These are phyloP conservation scores for Marmota monax DNA, from an alignment of 2,113 vertebrate genomes.

Conservation along the genomic window DNA sequence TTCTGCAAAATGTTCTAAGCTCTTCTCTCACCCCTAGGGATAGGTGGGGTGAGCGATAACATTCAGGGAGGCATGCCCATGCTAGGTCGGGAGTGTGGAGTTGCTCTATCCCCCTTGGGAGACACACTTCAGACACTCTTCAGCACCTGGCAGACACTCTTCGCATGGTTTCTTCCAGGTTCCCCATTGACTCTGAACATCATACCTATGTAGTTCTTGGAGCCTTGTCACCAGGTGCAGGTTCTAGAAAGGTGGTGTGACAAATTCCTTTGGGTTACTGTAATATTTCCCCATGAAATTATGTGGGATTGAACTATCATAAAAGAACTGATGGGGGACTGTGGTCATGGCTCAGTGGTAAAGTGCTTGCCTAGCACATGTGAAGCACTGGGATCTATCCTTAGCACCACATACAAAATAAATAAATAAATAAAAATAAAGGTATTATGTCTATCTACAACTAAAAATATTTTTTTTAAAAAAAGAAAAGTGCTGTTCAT, in stretches of 20 bases:
- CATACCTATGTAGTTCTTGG: background rate
- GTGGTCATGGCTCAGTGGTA: too few species aligned
- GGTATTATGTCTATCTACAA: too few species aligned
- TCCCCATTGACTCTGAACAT: background rate
- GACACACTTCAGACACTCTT: background rate
- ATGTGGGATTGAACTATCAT: too few species aligned
- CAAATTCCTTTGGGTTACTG: background rate
- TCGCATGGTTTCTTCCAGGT: fast-evolving
- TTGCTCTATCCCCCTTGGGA: fast-evolving
- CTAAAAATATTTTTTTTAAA: too few species aligned
- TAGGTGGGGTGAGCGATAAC: background rate
- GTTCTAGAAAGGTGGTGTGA: background rate
- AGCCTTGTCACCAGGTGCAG: background rate
- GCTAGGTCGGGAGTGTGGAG: background rate
- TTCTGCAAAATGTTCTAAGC: background rate
- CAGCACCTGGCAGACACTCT: background rate
- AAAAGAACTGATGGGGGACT: background rate
- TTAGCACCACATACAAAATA: too few species aligned
- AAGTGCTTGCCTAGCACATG: too few species aligned
- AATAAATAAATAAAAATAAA: too few species aligned
- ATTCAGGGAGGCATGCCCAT: background rate
- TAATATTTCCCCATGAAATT: background rate
- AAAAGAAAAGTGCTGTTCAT: background rate
- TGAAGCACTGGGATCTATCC: too few species aligned
- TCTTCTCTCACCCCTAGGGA: background rate